Base-by-base conservation (phyloP, 2,113 vertebrate genomes). In the Oryzias woworae region DNA sequence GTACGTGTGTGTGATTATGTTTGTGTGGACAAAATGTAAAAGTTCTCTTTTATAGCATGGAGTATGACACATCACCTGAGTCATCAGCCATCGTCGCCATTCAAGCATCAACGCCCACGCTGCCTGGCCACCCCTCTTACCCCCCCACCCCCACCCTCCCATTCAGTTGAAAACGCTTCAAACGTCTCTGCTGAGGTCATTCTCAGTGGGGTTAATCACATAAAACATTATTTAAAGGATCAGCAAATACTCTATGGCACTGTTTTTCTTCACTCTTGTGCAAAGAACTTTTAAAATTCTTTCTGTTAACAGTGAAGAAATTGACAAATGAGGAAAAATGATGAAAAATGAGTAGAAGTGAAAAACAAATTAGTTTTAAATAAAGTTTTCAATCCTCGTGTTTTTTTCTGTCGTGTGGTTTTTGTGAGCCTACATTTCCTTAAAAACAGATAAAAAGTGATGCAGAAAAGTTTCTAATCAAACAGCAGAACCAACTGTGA, bases 61-160 rank as follows among this genome's bases (percentile, higher is more conserved):
- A 64, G 83, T 10, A 88, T 88, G 87, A 87, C 85, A 87, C 86
- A 86, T 83, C 83, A 87, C 86, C 86, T 88, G 86, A 88, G 86
- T 88, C 85, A 87, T 85, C 84, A 83, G 71, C 65, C 69, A 71
- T 72, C 66, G 72, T 69, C 70, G 77, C 80, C 68, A 75, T 78
- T 77, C 56, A 53, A 60, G 55, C 77, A 63, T 69, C 60, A 2
- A 70, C 81, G 53, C 80, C 77, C 73, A 82, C 77, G n/a, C 80
- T 31, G 66, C 55, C 67, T 76, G 57, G 14, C 64, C 57, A 13
- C 7, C 66, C 48, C 52, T 51, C 58, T 36, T 36, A 36, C 36
- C 36, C 52, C 53, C 58, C 36, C 36, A 49, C 53, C 58, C 13
- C 31, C 18, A 14, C 7, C 36, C 45, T 59, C 52, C 52, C 36